Evolutionary conservation across 2,888 invertebrate species (phyloP), one percentile per base, ranked within the genome.

Genomic region (Peribatodes rhomboidaria): DNA sequence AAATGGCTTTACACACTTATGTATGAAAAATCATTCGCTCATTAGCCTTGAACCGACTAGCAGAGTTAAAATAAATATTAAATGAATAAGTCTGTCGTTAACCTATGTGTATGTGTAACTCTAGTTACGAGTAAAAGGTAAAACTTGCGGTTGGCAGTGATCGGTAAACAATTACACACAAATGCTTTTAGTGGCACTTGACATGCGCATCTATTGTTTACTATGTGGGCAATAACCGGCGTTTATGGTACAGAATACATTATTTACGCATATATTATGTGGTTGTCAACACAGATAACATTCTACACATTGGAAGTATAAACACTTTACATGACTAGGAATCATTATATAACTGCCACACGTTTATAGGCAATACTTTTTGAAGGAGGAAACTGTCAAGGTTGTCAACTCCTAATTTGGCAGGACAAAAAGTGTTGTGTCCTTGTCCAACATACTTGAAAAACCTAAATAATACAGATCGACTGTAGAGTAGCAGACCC

Each of bases 131-230:
- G n/a, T n/a, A 27, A 27, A 57, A 58, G 53, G 53, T 47, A 64
- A 64, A 41, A 75, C 69, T 74, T 79, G 80, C 76, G 75, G 80
- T 81, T 77, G 76, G 69, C 74, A 72, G 81, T 78, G 76, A 73
- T 80, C 76, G 73, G 78, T 80, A 84, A 86, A 84, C 82, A 85
- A 86, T 84, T 83, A 85, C 79, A 84, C 76, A 80, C 79, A 78
- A 82, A 82, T 77, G 82, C 80, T 86, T 84, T 84, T 82, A 86
- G 81, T 78, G 70, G 72, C 74, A 74, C 79, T 79, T 81, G 80
- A 85, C 79, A 80, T 80, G 80, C 82, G 79, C 80, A 80, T 74
- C 82, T 81, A 87, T 87, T 86, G 85, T 85, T 84, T 78, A 70
- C 58, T 47, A 65, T 65, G 70, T 66, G 58, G 61, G 44, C 61